These are phyloP conservation scores for Leucophenga maculata DNA, from an alignment of 2,888 invertebrate genomes.

Conservation along the genomic window DNA sequence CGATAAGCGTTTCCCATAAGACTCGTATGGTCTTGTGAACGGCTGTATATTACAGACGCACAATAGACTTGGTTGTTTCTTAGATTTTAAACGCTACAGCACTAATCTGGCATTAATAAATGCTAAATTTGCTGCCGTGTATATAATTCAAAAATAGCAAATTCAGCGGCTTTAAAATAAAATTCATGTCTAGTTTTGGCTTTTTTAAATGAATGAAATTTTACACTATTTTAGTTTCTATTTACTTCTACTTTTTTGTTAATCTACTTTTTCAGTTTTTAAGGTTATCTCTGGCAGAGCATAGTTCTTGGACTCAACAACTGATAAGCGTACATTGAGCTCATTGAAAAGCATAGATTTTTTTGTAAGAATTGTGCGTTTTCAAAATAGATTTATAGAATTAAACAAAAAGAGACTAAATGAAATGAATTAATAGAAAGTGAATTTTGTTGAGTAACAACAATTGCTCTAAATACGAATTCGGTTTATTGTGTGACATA, in stretches of 20 bases:
- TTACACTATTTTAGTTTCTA: not conserved
- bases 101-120: not conserved
- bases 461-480: too few species aligned
- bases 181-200: constrained; percentile 43
- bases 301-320: constrained; percentile 43
- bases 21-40: not conserved
- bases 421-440: too few species aligned
- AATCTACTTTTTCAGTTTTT: not conserved
- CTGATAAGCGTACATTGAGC: constrained; percentile 64
- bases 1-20: not conserved
- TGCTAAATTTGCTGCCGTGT: not conserved
- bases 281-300: constrained; percentile 15
- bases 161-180: constrained; percentile 45
- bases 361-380: too few species aligned
- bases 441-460: too few species aligned
- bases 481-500: too few species aligned
- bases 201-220: constrained; percentile 25
- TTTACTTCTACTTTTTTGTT: not conserved
- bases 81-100: not conserved
- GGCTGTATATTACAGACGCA: not conserved
- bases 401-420: too few species aligned
- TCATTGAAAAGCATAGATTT: not conserved
- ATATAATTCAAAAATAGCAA: constrained; percentile 35
- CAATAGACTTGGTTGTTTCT: not conserved
- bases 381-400: too few species aligned